These are phyloP conservation scores for Strix uralensis DNA, from an alignment of 2,113 vertebrate species.

Conservation along the genomic window DNA sequence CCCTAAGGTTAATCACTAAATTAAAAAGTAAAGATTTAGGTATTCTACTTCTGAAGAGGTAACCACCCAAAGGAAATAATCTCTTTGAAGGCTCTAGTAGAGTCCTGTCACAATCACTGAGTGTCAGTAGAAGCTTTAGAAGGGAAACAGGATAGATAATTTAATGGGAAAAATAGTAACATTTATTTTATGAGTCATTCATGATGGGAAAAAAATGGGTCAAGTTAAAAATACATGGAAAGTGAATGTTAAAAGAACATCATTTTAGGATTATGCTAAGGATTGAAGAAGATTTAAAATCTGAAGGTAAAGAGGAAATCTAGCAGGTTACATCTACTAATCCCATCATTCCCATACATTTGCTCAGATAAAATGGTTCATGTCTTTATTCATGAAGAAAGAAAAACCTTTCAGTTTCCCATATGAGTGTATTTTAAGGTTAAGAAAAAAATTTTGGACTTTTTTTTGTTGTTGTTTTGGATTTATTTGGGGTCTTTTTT, in stretches of 20 bases:
- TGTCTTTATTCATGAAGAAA: not conserved
- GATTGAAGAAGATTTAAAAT: not conserved
- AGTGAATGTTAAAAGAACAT: not conserved
- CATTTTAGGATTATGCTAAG: not conserved
- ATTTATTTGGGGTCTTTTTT: not conserved
- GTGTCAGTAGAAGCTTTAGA: not conserved
- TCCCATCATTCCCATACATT: not conserved
- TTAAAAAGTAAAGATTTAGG: not conserved
- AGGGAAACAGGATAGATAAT: not conserved
- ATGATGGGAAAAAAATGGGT: not conserved
- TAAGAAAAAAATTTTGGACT: not conserved
- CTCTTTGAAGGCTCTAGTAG: not conserved
- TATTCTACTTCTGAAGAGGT: not conserved
- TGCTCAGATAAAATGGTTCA: not conserved
- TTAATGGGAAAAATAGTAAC: not conserved
- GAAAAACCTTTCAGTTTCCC: not conserved
- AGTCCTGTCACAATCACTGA: not conserved
- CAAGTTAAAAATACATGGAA: not conserved
- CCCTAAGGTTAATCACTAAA: not conserved
- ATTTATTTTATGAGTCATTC: not conserved
- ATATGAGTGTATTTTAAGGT: not conserved
- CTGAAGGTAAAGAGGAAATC: not conserved
- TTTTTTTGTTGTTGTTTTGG: not conserved
- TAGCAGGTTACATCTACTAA: not conserved
- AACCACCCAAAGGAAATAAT: not conserved